A percentile compares a stretch with the other conserved stretches of the same genome.
Conservation (phyloP, 1,140 invertebrate genomes). For the Aphaenogaster rudis region DNA sequence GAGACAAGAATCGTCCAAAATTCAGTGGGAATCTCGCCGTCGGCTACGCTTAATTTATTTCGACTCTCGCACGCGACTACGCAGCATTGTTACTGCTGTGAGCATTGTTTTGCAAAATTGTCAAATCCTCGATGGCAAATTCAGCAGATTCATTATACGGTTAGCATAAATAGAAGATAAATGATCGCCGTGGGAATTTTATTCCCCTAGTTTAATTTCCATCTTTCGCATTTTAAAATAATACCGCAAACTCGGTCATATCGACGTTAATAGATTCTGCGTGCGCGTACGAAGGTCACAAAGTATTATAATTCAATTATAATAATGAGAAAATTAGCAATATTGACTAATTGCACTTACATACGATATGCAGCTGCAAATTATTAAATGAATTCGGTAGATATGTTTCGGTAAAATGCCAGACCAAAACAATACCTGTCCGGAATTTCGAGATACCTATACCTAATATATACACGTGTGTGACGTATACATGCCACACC, state of each 20-base stretch:
- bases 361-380: background rate
- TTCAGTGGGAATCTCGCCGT: conserved; percentile 43
- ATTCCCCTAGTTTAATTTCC: background rate
- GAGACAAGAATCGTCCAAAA: conserved; percentile 29
- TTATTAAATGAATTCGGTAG: background rate
- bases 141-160: background rate
- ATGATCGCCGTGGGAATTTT: background rate
- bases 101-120: conserved; percentile 38
- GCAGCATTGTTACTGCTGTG: background rate
- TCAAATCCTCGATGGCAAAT: background rate
- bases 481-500: background rate
- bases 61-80: background rate
- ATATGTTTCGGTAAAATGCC: background rate
- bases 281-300: background rate
- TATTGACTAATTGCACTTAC: conserved; percentile 35
- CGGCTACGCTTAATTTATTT: conserved; percentile 61
- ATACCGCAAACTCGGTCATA: background rate
- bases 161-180: conserved; percentile 19
- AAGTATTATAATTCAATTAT: conserved; percentile 33
- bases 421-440: background rate
- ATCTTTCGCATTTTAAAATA: conserved; percentile 1
- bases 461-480: background rate
- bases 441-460: background rate
- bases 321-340: conserved; percentile 33
- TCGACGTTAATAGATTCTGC: background rate